Evolutionary conservation across 2,888 invertebrate genomes (phyloP), one percentile per base, ranked within the genome.

Genomic region (Lasius platythorax): DNA sequence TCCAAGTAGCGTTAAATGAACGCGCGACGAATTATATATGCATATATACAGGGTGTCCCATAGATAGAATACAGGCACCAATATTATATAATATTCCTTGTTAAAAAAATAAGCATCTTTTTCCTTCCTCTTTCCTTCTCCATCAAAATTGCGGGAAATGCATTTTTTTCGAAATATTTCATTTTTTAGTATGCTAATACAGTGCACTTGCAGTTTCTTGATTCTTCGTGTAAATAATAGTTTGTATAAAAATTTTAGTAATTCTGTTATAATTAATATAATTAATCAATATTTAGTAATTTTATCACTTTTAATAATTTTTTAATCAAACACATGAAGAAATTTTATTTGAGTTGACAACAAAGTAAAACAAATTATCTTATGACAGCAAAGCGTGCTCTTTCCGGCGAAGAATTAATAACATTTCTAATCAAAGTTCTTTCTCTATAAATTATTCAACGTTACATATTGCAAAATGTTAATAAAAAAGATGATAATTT

Each of bases 1-100:
- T 85, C 15, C 70, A 18, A 37, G 79, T 72, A 33, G 23, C 43
- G 33, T 58, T 30, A 61, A 33, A 33, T 72, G 23, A 79, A 72
- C 33, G 53, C 37, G 66, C 18, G 23, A 50, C 18, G 33, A 61
- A 61, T 70, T 40, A 15, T 8, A 23, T 37, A 58, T 33, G 43
- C 56, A 12, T 43, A 50, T 53, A 50, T 50, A 50, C 50, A 50
- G 50, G 2, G 8, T 50, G 50, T 50, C 6, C 5, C n/a, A 50
- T 18, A n/a, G 6, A 46, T 46, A 46, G 12, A 15, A 4, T 15
- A 15, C 4, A 15, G 18, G 5, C 4, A 18, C 15, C 40, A 9
- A 11, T 50, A 6, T 6, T 18, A 53, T 53, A 0, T 53, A 0
- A 53, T 0, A 5, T n/a, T 53, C 0, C 2, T 53, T 53, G 2